A percentile compares a stretch with the other conserved stretches of the same genome.
phyloP scores from a whole-genome alignment of 2,797 vertebrate species.

The Cynodonichthys magdalenae region DNA sequence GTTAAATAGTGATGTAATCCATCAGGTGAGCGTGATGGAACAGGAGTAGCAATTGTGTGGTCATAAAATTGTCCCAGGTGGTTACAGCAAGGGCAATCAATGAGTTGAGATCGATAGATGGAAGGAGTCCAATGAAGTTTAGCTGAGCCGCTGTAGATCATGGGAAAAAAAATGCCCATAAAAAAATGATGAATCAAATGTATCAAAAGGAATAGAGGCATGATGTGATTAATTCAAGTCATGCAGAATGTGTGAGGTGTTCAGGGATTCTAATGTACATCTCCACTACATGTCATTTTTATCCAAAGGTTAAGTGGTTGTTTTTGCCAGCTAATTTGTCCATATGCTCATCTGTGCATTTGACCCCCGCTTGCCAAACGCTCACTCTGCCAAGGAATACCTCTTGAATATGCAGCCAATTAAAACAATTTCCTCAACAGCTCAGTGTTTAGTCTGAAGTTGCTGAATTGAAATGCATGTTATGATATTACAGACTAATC shows the following conservation, averaged over 20 bases:
- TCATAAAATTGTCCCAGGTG: conserved; percentile 37
- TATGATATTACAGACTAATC: conserved; percentile 23
- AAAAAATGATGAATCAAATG: conserved; percentile 44
- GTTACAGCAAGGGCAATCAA: conserved; percentile 26
- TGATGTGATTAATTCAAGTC: conserved; percentile 65
- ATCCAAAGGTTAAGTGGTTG: conserved; percentile 73
- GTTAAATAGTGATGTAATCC: conserved; percentile 11
- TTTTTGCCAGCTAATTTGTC: conserved; percentile 64
- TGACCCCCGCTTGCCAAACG: conserved; percentile 54
- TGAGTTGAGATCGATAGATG: conserved; percentile 36
- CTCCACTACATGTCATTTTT: conserved; percentile 53
- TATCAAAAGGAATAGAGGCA: conserved; percentile 41
- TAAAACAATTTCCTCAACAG: conserved; percentile 26
- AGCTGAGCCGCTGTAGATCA: conserved; percentile 9
- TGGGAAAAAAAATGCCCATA: conserved; percentile 31
- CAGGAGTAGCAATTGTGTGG: conserved; percentile 7
- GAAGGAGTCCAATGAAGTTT: conserved; percentile 27
- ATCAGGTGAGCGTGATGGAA: conserved; percentile 5
- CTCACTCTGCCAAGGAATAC: conserved; percentile 44
- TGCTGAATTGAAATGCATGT: conserved; percentile 31
- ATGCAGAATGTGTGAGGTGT: conserved; percentile 34
- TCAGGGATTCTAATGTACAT: conserved; percentile 48
- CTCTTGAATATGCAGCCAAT: conserved; percentile 59
- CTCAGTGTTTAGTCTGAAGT: conserved; percentile 17
- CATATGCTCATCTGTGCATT: conserved; percentile 72